These are phyloP conservation scores for Philonicus albiceps DNA, from an alignment of 2,888 invertebrate genomes.

Conservation along the genomic window DNA sequence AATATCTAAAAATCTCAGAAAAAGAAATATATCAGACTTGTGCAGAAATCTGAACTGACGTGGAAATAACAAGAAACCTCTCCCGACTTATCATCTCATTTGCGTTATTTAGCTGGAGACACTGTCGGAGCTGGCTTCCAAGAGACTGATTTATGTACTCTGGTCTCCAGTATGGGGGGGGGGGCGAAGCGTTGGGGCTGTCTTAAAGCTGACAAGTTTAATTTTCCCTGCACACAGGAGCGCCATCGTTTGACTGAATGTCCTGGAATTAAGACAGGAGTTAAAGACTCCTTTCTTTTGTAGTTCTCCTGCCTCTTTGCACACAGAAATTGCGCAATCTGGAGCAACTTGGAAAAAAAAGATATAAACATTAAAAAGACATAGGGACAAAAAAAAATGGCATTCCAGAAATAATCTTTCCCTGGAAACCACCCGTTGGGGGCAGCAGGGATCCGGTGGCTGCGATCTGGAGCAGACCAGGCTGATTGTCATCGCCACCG, in stretches of 20 bases:
- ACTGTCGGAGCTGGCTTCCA: background rate
- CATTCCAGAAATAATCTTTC: background rate
- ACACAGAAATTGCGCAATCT: background rate
- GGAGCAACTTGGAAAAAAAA: background rate
- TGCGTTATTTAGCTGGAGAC: background rate
- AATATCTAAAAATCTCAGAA: background rate
- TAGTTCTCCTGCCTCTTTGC: background rate
- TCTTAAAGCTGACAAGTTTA: background rate
- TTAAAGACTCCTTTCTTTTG: background rate
- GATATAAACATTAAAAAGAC: background rate
- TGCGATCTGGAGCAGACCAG: background rate
- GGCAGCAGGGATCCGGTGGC: background rate
- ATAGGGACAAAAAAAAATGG: background rate
- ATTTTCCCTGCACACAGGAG: background rate
- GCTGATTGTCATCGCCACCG: background rate
- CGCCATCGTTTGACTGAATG: background rate
- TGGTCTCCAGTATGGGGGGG: background rate
- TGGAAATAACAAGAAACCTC: background rate
- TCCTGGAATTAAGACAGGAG: background rate
- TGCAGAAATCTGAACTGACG: background rate
- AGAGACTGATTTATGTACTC: background rate
- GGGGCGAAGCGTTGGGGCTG: background rate
- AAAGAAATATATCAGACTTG: background rate
- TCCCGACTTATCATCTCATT: background rate
- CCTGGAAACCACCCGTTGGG: background rate